Conservation (phyloP, 2,888 invertebrate species). For the Acanthococcus lagerstroemiae region DNA sequence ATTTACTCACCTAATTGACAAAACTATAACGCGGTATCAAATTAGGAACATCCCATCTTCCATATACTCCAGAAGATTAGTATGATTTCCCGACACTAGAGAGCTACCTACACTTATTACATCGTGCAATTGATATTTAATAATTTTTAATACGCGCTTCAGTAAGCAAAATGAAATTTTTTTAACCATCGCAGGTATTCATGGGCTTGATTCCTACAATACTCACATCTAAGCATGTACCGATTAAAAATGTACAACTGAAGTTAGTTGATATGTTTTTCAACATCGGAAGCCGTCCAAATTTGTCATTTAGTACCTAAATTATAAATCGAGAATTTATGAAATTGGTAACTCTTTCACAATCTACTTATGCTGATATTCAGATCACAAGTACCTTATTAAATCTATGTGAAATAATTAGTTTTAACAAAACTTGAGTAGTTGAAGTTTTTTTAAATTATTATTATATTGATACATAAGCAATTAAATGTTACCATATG, state of each 20-base stretch:
- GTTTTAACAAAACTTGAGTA: not conserved
- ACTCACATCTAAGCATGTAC: not conserved
- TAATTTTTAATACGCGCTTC: no score
- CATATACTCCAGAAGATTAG: no score
- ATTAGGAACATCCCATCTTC: no score
- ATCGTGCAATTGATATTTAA: not conserved
- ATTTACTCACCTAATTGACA: no score
- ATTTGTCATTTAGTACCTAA: not conserved
- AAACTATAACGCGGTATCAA: no score
- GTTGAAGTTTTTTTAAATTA: not conserved
- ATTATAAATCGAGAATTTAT: not conserved
- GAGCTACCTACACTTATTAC: no score
- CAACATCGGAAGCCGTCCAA: not conserved
- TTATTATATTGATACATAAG: conserved; percentile 8
- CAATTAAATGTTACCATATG: conserved; percentile 30
- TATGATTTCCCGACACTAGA: no score
- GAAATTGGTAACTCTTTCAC: no score
- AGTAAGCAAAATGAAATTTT: not conserved
- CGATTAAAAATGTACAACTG: not conserved
- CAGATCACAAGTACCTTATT: not conserved
- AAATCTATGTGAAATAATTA: not conserved
- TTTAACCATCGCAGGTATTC: not conserved
- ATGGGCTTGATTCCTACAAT: not conserved
- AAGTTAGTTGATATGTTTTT: not conserved
- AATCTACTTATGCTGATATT: not conserved